Evolutionary conservation across 1,140 invertebrate species (phyloP).

Genomic region (Pseudomyrmex sp.): DNA sequence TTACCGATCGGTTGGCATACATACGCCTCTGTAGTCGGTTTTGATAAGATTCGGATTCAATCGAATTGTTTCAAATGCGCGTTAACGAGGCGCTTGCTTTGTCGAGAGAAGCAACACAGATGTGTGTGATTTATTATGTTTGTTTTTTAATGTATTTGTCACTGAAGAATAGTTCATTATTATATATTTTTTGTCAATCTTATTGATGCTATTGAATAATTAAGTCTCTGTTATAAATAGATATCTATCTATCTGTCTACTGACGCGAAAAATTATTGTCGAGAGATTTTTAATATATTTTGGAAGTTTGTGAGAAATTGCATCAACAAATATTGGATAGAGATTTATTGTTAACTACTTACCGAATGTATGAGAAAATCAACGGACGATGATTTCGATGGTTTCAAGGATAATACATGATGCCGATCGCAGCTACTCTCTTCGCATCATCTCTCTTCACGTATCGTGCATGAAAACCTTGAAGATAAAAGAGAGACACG

Average conservation of each 20-base stretch:
- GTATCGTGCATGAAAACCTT: constrained; percentile 18
- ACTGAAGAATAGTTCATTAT: not conserved
- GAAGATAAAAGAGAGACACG: constrained; percentile 47
- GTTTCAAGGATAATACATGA: constrained; percentile 18
- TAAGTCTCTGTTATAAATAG: no score
- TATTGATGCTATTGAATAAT: not conserved
- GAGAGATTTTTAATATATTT: not conserved
- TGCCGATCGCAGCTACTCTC: constrained; percentile 7
- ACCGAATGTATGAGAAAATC: constrained; percentile 42
- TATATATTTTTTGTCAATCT: no score
- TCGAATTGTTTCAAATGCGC: constrained; percentile 2
- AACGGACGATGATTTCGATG: constrained; percentile 22
- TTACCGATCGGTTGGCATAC: not conserved
- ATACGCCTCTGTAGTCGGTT: constrained; percentile 17
- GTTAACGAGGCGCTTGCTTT: not conserved
- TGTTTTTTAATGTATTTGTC: not conserved
- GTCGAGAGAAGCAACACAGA: not conserved
- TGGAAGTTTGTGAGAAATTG: not conserved
- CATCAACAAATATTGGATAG: not conserved
- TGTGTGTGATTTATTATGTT: not conserved
- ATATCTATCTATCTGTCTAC: not conserved
- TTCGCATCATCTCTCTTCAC: not conserved
- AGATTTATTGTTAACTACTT: constrained; percentile 2
- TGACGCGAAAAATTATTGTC: not conserved
- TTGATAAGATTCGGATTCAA: constrained; percentile 9